Evolutionary conservation across 2,888 invertebrate species (phyloP).

Genomic region (Sepiola atlantica): DNA sequence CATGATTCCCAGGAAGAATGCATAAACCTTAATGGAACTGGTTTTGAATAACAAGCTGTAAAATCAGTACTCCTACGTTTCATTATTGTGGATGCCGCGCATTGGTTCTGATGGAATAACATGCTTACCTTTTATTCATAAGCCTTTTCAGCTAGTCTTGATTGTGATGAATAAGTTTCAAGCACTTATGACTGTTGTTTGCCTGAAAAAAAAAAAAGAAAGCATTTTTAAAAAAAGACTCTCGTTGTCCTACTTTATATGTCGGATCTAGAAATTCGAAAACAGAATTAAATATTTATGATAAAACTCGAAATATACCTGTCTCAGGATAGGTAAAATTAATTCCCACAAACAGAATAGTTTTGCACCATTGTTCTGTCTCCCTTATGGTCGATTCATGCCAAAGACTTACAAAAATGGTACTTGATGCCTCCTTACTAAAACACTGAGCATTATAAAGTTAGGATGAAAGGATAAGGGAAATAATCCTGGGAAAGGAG

Average conservation of each 20-base stretch:
- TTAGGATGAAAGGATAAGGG: no score
- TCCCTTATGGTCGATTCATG: no score
- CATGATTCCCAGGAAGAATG: neutral
- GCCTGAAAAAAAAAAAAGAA: neutral
- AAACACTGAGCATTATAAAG: no score
- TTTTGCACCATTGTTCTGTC: no score
- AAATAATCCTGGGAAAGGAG: no score
- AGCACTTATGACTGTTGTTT: neutral
- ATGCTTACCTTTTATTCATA: neutral
- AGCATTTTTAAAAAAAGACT: neutral
- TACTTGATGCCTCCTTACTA: no score
- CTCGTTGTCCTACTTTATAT: neutral
- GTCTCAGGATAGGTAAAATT: neutral
- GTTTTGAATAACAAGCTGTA: slow-evolving; percentile 15
- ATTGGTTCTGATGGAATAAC: neutral
- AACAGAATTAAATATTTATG: neutral
- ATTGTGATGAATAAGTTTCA: neutral
- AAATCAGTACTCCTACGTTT: neutral
- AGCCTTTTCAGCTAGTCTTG: neutral
- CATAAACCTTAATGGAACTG: neutral
- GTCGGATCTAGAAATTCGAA: neutral
- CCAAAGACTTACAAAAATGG: no score
- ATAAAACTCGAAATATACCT: neutral
- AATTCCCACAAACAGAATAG: no score
- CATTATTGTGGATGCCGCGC: neutral